A percentile compares a stretch with the other conserved stretches of the same genome.
These are phyloP conservation scores for Oxystoma pomonae DNA, from an alignment of 2,888 invertebrate species.

Conservation along the genomic window DNA sequence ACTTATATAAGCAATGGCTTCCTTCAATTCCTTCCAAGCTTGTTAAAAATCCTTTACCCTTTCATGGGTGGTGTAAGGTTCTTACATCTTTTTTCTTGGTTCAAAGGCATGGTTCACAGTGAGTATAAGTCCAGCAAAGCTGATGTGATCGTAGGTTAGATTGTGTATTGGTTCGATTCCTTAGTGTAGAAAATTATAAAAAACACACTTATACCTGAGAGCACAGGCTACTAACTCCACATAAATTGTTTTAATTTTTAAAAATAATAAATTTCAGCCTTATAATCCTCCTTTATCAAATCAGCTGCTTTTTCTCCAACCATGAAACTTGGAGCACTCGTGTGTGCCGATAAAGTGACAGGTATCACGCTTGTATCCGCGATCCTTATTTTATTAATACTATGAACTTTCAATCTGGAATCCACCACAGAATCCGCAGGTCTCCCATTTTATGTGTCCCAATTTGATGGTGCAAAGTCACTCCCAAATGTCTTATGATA, in stretches of 20 bases:
- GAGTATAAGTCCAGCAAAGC: slow-evolving; percentile 56
- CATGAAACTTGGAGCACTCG: not conserved
- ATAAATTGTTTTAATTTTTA: not conserved
- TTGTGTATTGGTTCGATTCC: slow-evolving; percentile 55
- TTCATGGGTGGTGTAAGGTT: not conserved
- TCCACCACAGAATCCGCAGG: not conserved
- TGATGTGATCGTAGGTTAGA: slow-evolving; percentile 65
- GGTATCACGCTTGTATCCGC: not conserved
- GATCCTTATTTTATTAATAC: not conserved
- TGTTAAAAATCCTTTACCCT: slow-evolving; percentile 52
- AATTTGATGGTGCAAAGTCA: slow-evolving; percentile 55
- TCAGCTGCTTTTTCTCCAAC: not conserved
- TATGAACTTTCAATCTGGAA: not conserved
- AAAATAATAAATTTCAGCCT: not conserved
- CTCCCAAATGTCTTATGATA: slow-evolving; percentile 52
- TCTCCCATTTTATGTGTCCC: slow-evolving; percentile 57
- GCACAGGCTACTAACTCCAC: no score
- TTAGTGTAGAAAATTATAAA: not conserved
- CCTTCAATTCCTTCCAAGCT: slow-evolving; percentile 59
- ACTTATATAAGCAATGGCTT: slow-evolving; percentile 60
- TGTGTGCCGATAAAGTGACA: not conserved
- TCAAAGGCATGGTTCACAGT: slow-evolving; percentile 48
- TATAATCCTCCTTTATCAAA: not conserved
- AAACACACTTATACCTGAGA: no score
- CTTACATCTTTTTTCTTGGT: not conserved